phyloP scores from a whole-genome alignment of 2,888 invertebrate species.

The Meta bourneti region DNA sequence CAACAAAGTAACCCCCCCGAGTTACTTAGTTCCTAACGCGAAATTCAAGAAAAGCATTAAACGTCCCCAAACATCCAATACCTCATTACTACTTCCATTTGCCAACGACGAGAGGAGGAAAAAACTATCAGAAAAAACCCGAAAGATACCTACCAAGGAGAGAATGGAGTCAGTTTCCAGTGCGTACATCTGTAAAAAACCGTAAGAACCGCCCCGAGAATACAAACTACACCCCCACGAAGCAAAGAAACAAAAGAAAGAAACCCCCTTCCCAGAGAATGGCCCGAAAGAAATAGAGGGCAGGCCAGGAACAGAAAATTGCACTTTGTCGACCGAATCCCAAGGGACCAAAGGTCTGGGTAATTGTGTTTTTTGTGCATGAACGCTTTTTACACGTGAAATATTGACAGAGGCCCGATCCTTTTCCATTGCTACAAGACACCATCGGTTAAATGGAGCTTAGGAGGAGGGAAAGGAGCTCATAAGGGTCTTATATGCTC shows the following conservation, averaged over 20 bases:
- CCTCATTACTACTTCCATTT: constrained; percentile 1
- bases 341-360: constrained; percentile 38
- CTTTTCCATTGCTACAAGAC: constrained; percentile 37
- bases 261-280: neutral
- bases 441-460: constrained; percentile 56
- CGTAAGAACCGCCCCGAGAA: constrained; percentile 8
- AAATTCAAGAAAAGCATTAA: neutral
- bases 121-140: neutral
- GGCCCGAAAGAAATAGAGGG: neutral
- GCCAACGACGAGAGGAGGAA: neutral
- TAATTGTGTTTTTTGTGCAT: constrained; percentile 65
- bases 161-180: neutral
- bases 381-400: constrained; percentile 61
- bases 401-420: constrained; percentile 56
- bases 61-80: neutral
- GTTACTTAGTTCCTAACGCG: neutral
- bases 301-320: constrained; percentile 58
- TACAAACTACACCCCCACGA: constrained; percentile 17
- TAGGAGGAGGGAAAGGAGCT: constrained; percentile 10
- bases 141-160: neutral
- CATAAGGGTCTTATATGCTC: constrained; percentile 11
- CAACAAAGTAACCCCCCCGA: too few relatives aligned
- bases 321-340: constrained; percentile 62
- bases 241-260: constrained; percentile 1
- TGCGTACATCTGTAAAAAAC: constrained; percentile 3